These are phyloP conservation scores for Toxostoma redivivum DNA, from an alignment of 2,113 vertebrate genomes.

Conservation along the genomic window DNA sequence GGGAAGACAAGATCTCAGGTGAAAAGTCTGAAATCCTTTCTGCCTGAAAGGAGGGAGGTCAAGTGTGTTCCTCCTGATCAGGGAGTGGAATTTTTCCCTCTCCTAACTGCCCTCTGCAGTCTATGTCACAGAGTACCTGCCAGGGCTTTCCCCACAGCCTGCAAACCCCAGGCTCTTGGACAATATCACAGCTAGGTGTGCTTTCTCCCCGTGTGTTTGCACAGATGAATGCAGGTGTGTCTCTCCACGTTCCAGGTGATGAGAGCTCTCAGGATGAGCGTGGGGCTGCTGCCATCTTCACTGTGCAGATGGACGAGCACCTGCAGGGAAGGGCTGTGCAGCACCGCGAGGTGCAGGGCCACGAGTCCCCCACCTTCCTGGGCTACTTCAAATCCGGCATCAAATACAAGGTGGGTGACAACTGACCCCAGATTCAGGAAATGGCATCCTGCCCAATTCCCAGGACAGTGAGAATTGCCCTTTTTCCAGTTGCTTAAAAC, in stretches of 20 bases:
- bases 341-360: conserved; percentile 90
- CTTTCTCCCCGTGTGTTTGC: background rate
- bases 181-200: background rate
- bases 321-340: conserved; percentile 91
- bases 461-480: background rate
- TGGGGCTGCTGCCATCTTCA: conserved; percentile 93
- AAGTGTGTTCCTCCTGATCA: background rate
- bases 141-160: background rate
- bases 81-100: background rate
- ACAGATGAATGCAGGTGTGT: background rate
- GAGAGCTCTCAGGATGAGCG: conserved; percentile 93
- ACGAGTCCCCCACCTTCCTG: conserved; percentile 89
- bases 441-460: background rate
- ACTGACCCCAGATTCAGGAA: background rate
- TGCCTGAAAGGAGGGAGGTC: background rate
- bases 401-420: conserved; percentile 89
- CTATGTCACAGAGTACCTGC: fast-evolving
- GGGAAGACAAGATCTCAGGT: background rate
- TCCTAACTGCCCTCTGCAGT: background rate
- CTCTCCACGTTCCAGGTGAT: conserved; percentile 73
- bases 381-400: conserved; percentile 97
- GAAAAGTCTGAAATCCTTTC: background rate
- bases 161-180: background rate
- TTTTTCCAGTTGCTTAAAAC: background rate
- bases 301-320: conserved; percentile 93